These are phyloP conservation scores for Caranx melampygus DNA, from an alignment of 2,113 vertebrate genomes.

Conservation along the genomic window DNA sequence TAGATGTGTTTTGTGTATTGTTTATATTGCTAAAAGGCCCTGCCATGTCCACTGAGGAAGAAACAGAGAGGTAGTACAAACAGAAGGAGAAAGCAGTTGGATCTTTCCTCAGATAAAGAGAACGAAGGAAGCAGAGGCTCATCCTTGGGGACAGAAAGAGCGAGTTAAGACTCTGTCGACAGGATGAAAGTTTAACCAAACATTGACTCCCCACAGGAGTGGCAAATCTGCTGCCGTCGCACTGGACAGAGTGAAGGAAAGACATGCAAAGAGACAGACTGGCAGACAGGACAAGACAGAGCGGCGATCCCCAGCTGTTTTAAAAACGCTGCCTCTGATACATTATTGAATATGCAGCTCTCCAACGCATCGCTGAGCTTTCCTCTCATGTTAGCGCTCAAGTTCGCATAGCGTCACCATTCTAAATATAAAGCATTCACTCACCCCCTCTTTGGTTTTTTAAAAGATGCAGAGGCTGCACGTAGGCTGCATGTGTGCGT, in stretches of 20 bases:
- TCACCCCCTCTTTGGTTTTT: conserved; percentile 65
- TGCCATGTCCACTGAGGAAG: conserved; percentile 34
- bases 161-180: conserved; percentile 39
- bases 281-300: conserved; percentile 68
- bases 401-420: conserved; percentile 74
- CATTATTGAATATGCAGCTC: conserved; percentile 79
- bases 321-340: conserved; percentile 77
- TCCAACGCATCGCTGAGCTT: conserved; percentile 78
- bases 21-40: conserved; percentile 43
- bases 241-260: conserved; percentile 44
- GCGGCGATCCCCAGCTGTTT: conserved; percentile 73
- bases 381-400: conserved; percentile 77
- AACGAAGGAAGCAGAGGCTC: conserved; percentile 17
- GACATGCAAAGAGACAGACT: conserved; percentile 68
- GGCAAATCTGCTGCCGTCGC: conserved; percentile 53
- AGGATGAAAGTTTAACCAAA: conserved; percentile 77
- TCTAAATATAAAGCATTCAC: conserved; percentile 80
- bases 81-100: conserved; percentile 4
- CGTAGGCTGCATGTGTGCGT: conserved; percentile 33
- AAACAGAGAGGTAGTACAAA: conserved; percentile 7
- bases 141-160: conserved; percentile 49
- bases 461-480: conserved; percentile 77
- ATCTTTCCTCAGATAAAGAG: conserved; percentile 13
- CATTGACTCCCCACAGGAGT: conserved; percentile 54
- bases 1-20: conserved; percentile 32